A percentile compares a stretch with the other conserved stretches of the same genome.
Conservation (phyloP, 2,113 vertebrate genomes). For the Phocoena phocoena region DNA sequence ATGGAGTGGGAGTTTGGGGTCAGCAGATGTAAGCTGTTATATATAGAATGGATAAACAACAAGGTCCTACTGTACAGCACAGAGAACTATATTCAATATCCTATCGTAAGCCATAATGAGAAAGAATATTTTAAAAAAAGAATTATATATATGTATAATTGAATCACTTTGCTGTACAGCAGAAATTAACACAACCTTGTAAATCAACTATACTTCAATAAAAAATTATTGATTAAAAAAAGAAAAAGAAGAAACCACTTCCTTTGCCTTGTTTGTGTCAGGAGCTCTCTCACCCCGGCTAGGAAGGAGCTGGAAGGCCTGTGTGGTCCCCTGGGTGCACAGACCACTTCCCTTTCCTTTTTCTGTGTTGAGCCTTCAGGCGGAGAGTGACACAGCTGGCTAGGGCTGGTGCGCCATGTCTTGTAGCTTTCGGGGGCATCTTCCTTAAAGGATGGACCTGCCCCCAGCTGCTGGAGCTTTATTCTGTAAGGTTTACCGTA, state of each 20-base stretch:
- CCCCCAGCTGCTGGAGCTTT: not conserved
- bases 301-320: too few species aligned
- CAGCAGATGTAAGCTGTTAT: not conserved
- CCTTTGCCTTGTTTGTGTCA: not conserved
- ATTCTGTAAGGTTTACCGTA: constrained; percentile 49
- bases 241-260: not conserved
- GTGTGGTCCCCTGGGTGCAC: accelerated
- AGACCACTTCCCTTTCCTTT: not conserved
- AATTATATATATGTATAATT: not conserved
- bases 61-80: not conserved
- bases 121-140: not conserved
- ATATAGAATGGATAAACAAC: not conserved
- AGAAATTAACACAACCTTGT: not conserved
- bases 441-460: not conserved
- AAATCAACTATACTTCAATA: not conserved
- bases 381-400: not conserved
- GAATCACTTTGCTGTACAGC: not conserved
- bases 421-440: too few species aligned
- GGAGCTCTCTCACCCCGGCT: accelerated
- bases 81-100: not conserved
- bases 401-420: accelerated
- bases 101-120: not conserved
- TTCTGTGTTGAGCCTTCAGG: accelerated
- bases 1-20: not conserved
- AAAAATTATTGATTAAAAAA: not conserved